These are phyloP conservation scores for Urosaurus nigricauda DNA, from an alignment of 2,797 vertebrate genomes.

Conservation along the genomic window DNA sequence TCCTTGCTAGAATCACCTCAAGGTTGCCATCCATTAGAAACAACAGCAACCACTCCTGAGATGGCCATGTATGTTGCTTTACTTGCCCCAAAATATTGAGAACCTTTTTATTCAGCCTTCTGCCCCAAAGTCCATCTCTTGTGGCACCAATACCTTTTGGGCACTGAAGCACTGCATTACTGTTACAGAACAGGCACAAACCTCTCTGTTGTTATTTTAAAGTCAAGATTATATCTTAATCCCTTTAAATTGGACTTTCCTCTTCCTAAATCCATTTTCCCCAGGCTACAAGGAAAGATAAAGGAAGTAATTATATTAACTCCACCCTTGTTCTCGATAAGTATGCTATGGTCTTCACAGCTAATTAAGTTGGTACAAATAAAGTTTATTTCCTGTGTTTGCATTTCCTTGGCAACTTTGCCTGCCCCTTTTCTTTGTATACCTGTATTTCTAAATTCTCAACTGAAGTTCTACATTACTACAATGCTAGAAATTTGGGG, in stretches of 20 bases:
- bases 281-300: slow-evolving; percentile 29
- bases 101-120: neutral
- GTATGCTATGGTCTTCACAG: slow-evolving; percentile 18
- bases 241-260: slow-evolving; percentile 42
- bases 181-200: neutral
- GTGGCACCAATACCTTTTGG: neutral
- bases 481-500: too few species aligned
- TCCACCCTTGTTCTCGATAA: slow-evolving; percentile 19
- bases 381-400: neutral
- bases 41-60: too few species aligned
- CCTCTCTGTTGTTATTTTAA: neutral
- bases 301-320: slow-evolving; percentile 39
- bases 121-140: neutral
- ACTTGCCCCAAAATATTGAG: neutral
- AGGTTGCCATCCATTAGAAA: too few species aligned
- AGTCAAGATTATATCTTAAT: slow-evolving; percentile 31
- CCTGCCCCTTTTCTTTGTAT: too few species aligned
- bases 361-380: slow-evolving; percentile 36
- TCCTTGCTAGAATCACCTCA: too few species aligned
- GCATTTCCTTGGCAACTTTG: too few species aligned
- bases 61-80: neutral
- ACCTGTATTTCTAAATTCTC: too few species aligned
- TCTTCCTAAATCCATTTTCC: slow-evolving; percentile 44
- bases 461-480: too few species aligned
- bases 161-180: neutral